Conservation (phyloP, 2,113 vertebrate genomes). For the Eira barbara region DNA sequence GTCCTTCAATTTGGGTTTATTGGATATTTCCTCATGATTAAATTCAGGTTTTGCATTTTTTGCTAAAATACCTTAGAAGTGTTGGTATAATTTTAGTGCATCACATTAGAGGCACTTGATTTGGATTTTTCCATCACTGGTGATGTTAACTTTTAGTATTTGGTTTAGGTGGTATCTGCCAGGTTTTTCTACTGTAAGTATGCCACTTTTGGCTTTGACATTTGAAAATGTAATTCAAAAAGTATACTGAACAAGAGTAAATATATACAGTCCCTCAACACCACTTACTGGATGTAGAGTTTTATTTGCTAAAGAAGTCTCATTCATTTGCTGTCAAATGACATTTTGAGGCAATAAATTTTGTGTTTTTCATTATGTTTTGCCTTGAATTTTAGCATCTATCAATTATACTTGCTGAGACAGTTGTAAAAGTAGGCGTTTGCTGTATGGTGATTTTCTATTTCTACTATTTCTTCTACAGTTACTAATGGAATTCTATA, state of each 20-base stretch:
- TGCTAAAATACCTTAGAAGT: neutral
- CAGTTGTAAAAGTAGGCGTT: neutral
- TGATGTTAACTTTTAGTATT: neutral
- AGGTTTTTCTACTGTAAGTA: neutral
- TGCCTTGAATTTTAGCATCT: constrained; percentile 17
- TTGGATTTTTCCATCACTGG: neutral
- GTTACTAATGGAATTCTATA: neutral
- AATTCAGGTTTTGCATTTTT: neutral
- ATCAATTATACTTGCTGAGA: neutral
- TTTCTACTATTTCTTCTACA: neutral
- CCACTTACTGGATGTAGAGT: neutral
- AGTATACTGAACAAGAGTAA: neutral
- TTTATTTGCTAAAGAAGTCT: constrained; percentile 16
- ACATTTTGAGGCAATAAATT: neutral
- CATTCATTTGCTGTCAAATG: neutral
- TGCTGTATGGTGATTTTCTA: neutral
- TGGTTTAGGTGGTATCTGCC: neutral
- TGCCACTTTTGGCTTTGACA: neutral
- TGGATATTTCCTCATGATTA: constrained; percentile 1
- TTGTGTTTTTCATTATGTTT: neutral
- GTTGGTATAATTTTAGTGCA: neutral
- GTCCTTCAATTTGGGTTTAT: neutral
- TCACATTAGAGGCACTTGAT: neutral
- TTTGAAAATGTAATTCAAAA: constrained; percentile 29
- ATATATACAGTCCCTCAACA: neutral